Base-by-base conservation (phyloP, 2,113 vertebrate genomes). In the Notarius lentiginosus region DNA sequence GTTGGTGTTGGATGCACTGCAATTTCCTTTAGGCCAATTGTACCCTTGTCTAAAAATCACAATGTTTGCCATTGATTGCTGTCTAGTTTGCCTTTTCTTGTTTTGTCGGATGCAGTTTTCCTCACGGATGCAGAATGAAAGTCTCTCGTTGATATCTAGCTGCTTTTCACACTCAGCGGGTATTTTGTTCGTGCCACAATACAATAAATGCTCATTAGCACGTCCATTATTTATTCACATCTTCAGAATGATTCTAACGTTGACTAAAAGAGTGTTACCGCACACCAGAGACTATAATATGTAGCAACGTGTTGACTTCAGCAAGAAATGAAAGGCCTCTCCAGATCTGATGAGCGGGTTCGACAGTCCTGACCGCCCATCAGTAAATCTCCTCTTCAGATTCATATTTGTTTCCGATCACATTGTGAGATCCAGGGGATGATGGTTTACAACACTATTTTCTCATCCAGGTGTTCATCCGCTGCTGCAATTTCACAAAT, bases 1-100 rank as follows among this genome's bases (percentile, higher is more conserved):
- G 75, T 87, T 86, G 88, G 47, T 58, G 70, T 65, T n/a, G 20
- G 41, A 89, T 11, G 6, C 51, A 70, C 79, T 72, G 83, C 53
- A 80, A 84, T 84, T 86, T 89, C 65, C 82, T 85, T 77, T 27
- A 34, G 49, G 60, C 82, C 79, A 89, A 89, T 86, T 70, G 73
- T 65, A 84, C 82, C 9, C 83, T 72, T 41, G 22, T 87, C 90
- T 79, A 9, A 90, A 41, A 90, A 84, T 56, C 72, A 68, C 83
- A 34, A 80, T 89, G 83, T 24, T 89, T 87, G 76, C 24, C n/a
- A 65, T 63, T 63, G 86, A 85, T 86, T 88, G 61, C 83, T 88
- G 75, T 86, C 88, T 91, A 65, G 89, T 91, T 90, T 80, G 83
- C 86, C 76, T 87, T 60, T 76, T 84, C 68, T 89, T 89, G 73